A percentile compares a stretch with the other conserved stretches of the same genome.
Evolutionary conservation across 1,140 invertebrate genomes (phyloP).

Genomic region (Thrips palmi): DNA sequence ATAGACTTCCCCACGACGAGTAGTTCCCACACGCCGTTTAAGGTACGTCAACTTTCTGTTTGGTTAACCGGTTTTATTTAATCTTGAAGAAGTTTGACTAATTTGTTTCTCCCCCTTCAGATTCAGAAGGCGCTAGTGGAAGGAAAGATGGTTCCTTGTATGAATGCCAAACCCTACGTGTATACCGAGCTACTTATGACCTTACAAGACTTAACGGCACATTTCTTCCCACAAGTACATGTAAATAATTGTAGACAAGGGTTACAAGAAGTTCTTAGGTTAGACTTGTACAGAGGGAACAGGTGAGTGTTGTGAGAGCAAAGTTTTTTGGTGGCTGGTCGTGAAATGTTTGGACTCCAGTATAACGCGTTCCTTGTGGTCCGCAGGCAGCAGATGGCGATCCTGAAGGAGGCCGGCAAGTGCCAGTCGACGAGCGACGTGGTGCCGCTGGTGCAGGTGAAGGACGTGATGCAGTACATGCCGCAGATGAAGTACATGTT

Average conservation of each 20-base stretch:
- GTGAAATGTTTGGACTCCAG: too few relatives aligned
- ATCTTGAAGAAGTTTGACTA: background rate
- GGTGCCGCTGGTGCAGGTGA: constrained; percentile 54
- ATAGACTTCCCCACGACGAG: constrained; percentile 31
- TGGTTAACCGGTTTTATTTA: background rate
- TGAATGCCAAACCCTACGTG: constrained; percentile 67
- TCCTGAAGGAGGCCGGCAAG: constrained; percentile 51
- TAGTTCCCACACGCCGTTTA: constrained; percentile 43
- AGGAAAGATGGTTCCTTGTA: constrained; percentile 61
- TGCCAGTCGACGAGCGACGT: constrained; percentile 39
- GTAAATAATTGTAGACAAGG: constrained; percentile 54
- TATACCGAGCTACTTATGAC: constrained; percentile 65
- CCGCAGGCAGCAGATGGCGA: constrained; percentile 50
- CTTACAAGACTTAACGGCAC: constrained; percentile 54
- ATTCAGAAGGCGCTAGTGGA: constrained; percentile 54
- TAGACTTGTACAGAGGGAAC: constrained; percentile 64
- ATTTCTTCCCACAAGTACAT: constrained; percentile 57
- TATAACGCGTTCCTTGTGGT: too few relatives aligned
- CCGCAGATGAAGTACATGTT: constrained; percentile 46
- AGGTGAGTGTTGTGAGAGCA: constrained; percentile 36
- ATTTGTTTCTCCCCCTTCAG: constrained; percentile 21
- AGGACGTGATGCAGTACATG: constrained; percentile 65
- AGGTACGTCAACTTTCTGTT: constrained; percentile 18
- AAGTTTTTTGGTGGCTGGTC: constrained; percentile 2
- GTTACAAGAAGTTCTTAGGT: constrained; percentile 49